Conservation (phyloP, 37 sponge, comb jelly and placozoan species). For the Aplysina aerophoba region DNA sequence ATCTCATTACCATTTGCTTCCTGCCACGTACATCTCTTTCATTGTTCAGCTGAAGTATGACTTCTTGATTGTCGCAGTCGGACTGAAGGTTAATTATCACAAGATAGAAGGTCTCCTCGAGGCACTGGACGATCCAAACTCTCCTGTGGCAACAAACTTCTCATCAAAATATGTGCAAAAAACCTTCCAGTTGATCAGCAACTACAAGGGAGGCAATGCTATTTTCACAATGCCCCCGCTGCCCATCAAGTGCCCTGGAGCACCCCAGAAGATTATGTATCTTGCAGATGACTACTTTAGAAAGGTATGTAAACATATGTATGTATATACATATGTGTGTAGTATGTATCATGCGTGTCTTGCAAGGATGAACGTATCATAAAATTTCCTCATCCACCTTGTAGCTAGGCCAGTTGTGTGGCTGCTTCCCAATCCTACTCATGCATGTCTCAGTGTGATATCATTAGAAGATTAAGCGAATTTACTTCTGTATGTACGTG, state of each 20-base stretch:
- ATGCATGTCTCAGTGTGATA: too few species aligned
- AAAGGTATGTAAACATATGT: slow-evolving; percentile 46
- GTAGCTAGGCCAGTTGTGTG: too few species aligned
- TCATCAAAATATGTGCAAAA: slow-evolving; percentile 53
- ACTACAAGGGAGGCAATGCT: slow-evolving; percentile 78
- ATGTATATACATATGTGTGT: too few species aligned
- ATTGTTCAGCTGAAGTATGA: slow-evolving; percentile 70
- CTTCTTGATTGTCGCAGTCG: slow-evolving; percentile 82
- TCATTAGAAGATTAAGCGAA: too few species aligned
- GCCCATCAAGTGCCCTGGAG: slow-evolving; percentile 95
- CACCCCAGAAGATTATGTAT: slow-evolving; percentile 98
- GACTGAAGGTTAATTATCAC: slow-evolving; percentile 70
- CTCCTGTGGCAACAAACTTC: slow-evolving; percentile 62
- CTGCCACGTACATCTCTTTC: not conserved
- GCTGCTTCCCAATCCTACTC: too few species aligned
- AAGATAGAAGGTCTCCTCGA: slow-evolving; percentile 71
- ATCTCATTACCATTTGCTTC: too few species aligned
- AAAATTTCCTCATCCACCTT: too few species aligned
- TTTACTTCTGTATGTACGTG: too few species aligned
- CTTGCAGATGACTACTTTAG: slow-evolving; percentile 86
- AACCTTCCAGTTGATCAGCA: slow-evolving; percentile 63
- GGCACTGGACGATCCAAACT: slow-evolving; percentile 61
- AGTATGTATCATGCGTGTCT: too few species aligned
- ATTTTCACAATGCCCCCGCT: slow-evolving; percentile 86
- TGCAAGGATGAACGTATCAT: too few species aligned